Evolutionary conservation across 2,797 vertebrate species (phyloP).

Genomic region (Thamnophis elegans): DNA sequence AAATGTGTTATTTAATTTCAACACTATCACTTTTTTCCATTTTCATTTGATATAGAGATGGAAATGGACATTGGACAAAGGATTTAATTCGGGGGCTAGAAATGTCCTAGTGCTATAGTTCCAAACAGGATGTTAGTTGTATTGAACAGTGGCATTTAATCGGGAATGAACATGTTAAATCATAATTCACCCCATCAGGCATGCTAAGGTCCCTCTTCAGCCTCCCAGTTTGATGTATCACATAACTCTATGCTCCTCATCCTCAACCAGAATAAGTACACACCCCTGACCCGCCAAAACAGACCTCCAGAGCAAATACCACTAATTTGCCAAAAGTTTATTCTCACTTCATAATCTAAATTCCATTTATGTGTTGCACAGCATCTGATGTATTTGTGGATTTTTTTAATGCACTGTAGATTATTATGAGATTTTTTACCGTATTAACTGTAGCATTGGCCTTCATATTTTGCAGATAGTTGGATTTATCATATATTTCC

Average conservation of each 20-base stretch:
- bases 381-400: not conserved
- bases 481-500: not conserved
- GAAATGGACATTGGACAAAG: conserved; percentile 37
- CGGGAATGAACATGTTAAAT: not conserved
- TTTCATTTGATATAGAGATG: conserved; percentile 61
- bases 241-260: not conserved
- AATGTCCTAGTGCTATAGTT: conserved; percentile 13
- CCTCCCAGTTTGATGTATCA: not conserved
- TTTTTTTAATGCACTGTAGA: not conserved
- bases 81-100: conserved; percentile 11
- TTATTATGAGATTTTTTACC: not conserved
- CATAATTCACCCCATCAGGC: not conserved
- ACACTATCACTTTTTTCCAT: conserved; percentile 67
- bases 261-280: not conserved
- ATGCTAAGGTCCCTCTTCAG: conserved; percentile 1
- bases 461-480: not conserved
- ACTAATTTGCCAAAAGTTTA: not conserved
- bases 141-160: not conserved
- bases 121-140: not conserved
- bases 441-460: not conserved
- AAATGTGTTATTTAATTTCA: conserved; percentile 73
- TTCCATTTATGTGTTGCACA: not conserved
- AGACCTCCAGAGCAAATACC: not conserved
- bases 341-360: not conserved
- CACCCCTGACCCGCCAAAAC: not conserved